A percentile compares a stretch with the other conserved stretches of the same genome.
Conservation (phyloP, 2,113 vertebrate species). For the Sapajus apella region DNA sequence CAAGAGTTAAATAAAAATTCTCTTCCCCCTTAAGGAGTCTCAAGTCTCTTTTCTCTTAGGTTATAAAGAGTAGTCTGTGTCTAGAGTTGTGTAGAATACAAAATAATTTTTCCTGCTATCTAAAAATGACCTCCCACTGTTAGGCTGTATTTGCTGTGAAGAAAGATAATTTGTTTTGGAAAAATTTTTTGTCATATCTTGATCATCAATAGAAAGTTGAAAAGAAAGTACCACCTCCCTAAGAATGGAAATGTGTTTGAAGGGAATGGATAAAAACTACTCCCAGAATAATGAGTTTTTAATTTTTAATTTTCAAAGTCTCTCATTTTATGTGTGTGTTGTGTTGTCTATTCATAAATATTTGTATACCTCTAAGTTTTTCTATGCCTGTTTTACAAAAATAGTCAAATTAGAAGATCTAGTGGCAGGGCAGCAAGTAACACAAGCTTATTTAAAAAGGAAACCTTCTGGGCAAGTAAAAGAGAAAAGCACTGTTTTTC, state of each 20-base stretch:
- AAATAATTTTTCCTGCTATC: background rate
- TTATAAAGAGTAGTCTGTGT: background rate
- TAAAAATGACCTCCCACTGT: background rate
- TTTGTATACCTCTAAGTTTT: background rate
- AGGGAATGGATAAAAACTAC: background rate
- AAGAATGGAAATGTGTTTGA: background rate
- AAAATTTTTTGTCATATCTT: background rate
- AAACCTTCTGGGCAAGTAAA: background rate
- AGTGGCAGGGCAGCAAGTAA: background rate
- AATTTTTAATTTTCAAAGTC: background rate
- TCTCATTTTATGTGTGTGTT: background rate
- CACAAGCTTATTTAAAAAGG: background rate
- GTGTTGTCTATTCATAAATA: rapidly evolving
- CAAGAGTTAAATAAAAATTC: background rate
- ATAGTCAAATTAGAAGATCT: background rate
- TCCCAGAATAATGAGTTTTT: background rate
- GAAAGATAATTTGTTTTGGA: background rate
- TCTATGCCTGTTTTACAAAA: background rate
- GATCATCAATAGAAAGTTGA: background rate
- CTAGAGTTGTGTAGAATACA: background rate
- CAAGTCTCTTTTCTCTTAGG: background rate
- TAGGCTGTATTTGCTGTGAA: background rate
- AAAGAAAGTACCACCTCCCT: background rate
- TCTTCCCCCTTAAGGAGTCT: background rate
- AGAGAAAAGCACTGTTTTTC: background rate